Percentiles rank a stretch among this genome's conserved stretches.
phyloP scores from a whole-genome alignment of 2,797 vertebrate species.

The Myripristis jacobus region DNA sequence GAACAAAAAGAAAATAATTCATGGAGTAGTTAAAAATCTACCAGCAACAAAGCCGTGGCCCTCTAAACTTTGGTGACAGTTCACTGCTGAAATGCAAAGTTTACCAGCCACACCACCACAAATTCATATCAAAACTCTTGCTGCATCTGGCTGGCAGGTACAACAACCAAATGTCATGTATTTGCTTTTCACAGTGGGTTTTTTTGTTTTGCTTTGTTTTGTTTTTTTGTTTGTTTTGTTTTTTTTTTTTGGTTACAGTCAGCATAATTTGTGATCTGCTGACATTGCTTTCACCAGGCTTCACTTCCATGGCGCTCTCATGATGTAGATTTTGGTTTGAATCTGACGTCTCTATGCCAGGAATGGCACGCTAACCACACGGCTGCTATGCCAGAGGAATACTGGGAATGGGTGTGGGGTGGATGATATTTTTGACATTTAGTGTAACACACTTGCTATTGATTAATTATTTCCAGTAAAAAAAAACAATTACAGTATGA shows the following conservation, averaged over 20 bases:
- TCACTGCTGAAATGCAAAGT: constrained; percentile 29
- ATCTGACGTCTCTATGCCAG: not conserved
- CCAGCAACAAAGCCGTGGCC: constrained; percentile 41
- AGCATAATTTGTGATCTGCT: not conserved
- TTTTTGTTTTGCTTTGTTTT: too few relatives aligned
- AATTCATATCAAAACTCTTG: constrained; percentile 20
- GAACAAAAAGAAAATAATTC: constrained; percentile 56
- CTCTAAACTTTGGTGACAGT: constrained; percentile 48
- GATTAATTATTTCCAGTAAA: not conserved
- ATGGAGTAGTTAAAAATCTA: constrained; percentile 43
- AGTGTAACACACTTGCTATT: not conserved
- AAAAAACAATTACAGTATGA: too few relatives aligned
- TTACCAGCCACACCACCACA: constrained; percentile 42
- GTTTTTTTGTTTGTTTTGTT: too few relatives aligned
- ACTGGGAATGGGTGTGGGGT: not conserved
- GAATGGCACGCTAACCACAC: not conserved
- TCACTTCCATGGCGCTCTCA: too few relatives aligned
- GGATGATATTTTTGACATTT: not conserved
- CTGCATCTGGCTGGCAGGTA: not conserved
- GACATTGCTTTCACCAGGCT: too few relatives aligned
- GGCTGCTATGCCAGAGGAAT: not conserved
- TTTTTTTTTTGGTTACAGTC: not conserved
- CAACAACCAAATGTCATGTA: not conserved
- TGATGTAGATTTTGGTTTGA: not conserved
- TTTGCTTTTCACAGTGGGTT: not conserved